A percentile compares a stretch with the other conserved stretches of the same genome.
Conservation (phyloP, 2,797 vertebrate species). For the Alcedo quadribrachys region DNA sequence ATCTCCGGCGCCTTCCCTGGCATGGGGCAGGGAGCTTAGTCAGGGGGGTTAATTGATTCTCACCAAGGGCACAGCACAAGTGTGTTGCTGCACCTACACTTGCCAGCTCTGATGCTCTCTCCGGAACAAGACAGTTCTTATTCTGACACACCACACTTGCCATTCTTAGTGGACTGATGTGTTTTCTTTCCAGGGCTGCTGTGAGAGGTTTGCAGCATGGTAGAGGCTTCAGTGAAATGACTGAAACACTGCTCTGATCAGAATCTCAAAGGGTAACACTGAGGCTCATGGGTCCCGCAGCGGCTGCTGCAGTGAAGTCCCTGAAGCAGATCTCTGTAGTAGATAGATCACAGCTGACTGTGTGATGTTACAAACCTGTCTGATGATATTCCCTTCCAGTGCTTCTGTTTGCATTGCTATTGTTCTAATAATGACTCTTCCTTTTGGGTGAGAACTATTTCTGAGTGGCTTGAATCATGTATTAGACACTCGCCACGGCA, state of each 20-base stretch:
- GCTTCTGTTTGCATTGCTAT: not conserved
- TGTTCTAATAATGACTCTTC: not conserved
- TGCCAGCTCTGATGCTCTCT: not conserved
- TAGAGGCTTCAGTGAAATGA: not conserved
- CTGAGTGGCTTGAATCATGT: not conserved
- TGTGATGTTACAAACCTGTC: not conserved
- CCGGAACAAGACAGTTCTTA: not conserved
- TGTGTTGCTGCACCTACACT: slow-evolving; percentile 28
- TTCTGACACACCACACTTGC: not conserved
- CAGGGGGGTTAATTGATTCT: slow-evolving; percentile 65
- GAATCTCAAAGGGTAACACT: not conserved
- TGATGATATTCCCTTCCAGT: not conserved
- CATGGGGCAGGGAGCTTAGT: slow-evolving; percentile 10
- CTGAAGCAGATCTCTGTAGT: not conserved
- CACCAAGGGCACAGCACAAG: slow-evolving; percentile 47
- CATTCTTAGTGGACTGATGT: not conserved
- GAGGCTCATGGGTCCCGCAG: not conserved
- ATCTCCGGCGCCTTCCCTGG: slow-evolving; percentile 23
- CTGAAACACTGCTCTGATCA: not conserved
- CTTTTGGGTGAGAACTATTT: not conserved
- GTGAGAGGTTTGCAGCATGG: not conserved
- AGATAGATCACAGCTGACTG: not conserved
- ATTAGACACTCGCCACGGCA: not conserved
- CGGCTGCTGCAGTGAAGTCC: not conserved
- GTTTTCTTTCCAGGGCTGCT: not conserved